Base-by-base conservation (phyloP, 1,140 invertebrate genomes). In the Brachionus calyciflorus region DNA sequence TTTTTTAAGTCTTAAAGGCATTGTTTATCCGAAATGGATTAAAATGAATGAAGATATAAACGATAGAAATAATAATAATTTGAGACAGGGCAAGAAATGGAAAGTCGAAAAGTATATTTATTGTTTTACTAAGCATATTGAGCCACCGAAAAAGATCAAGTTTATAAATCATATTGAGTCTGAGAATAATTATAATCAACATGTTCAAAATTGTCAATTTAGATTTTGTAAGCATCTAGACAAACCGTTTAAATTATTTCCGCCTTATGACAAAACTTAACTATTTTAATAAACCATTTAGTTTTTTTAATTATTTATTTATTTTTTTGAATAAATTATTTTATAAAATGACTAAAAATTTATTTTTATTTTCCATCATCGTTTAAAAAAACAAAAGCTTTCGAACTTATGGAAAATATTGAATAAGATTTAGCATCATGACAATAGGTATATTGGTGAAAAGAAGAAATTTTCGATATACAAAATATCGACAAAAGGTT, bases 21-120 rank as follows among this genome's bases (percentile, higher is more conserved):
- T 73, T 28, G 69, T 73, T 12, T 73, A 73, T 30, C 69, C 69
- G 5, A 55, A 51, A 21, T 73, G 69, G 69, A 30, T 65, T 2
- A 65, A 65, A 28, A 21, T 3, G 3, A 19, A 24, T 21, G 12
- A 65, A 9, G 33, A 33, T 28, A 30, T 17, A 24, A 65, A 24
- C 17, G 60, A 65, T 24, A 41, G 12, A 10, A 65, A 65, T 24
- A 65, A 65, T 9, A 65, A 65, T 44, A 24, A 65, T 44, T 41
- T 65, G 19, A 65, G 44, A 44, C 10, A 17, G 24, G 14, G 24
- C n/a, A 60, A 41, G 37, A 65, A 65, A 44, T 65, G 60, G 60
- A 41, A 14, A 24, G 44, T 65, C 24, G 60, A 65, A 19, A 65
- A 65, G 30, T 65, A 44, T 44, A 37, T 65, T 1, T 65, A 44